A percentile compares a stretch with the other conserved stretches of the same genome.
Conservation (phyloP, 2,888 invertebrate genomes). For the Petrolisthes manimaculis region DNA sequence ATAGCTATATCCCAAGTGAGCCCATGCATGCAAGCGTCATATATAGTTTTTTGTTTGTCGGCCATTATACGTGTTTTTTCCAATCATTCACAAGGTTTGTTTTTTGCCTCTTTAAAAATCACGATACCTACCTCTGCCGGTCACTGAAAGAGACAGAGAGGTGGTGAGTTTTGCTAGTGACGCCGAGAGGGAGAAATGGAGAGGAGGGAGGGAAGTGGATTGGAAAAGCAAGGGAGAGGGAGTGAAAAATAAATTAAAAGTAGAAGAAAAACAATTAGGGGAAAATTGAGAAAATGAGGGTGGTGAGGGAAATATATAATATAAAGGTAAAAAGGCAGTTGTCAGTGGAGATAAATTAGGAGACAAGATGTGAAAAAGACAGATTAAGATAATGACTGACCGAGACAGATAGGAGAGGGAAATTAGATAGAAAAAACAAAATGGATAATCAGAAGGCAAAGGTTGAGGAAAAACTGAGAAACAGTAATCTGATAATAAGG, state of each 20-base stretch:
- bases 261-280: neutral
- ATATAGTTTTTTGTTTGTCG: conserved; percentile 23
- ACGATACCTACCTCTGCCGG: conserved; percentile 43
- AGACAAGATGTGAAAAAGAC: neutral
- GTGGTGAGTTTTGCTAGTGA: neutral
- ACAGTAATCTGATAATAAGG: neutral
- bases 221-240: neutral
- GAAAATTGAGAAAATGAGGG: neutral
- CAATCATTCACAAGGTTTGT: conserved; percentile 36
- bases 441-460: neutral
- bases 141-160: conserved; percentile 37
- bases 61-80: conserved; percentile 43
- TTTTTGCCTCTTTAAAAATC: neutral
- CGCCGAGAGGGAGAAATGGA: conserved; percentile 7
- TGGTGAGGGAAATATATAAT: neutral
- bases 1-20: conserved; percentile 42
- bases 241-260: too few species aligned
- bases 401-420: neutral
- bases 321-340: too few species aligned
- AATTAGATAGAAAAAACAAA: neutral
- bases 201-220: neutral
- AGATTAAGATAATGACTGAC: neutral
- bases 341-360: neutral
- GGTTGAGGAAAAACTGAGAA: neutral
- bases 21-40: conserved; percentile 50